Evolutionary conservation across 2,113 vertebrate genomes (phyloP), one percentile per base, ranked within the genome.

Genomic region (Petroica traversi): DNA sequence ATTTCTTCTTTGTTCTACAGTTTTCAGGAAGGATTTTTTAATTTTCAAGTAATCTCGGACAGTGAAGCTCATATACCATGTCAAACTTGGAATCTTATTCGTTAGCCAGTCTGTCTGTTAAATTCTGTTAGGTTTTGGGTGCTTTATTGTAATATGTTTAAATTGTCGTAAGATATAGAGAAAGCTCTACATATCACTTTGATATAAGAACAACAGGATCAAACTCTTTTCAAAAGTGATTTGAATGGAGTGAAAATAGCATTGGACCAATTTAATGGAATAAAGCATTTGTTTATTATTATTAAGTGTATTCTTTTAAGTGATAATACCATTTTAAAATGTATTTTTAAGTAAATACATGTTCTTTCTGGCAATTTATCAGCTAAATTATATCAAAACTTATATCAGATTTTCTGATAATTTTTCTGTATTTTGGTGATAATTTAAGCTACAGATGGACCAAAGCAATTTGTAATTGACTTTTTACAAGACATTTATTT

Each of bases 231-330:
- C 29, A 81, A 46, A 83, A 34, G n/a, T 89, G 13, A 59, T 85
- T 91, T 93, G 68, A 89, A 75, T 49, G 48, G 74, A 73, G 13
- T 82, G 59, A 94, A 34, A 51, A 58, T 46, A 66, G 93, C 63
- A 66, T 84, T 84, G 57, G 58, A 91, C 34, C 18, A 48, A 59
- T 71, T 45, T 66, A 77, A 83, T 61, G 75, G 14, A 95, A 92
- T 92, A 96, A 95, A 96, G 43, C 10, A 38, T 83, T 77, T 81
- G 31, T 95, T 92, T 91, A 55, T 93, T 91, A 73, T 75, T 72
- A 67, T 63, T 76, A 80, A 86, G 59, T 3, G 43, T 95, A 71
- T 80, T 91, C 34, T 85, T 95, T 82, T 33, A 80, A 89, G 45
- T 69, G 12, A 34, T 88, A 87, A 71, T 51, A 57, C 43, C 23